Evolutionary conservation across 2,113 vertebrate genomes (phyloP).

Genomic region (Entomyzon cyanotis): DNA sequence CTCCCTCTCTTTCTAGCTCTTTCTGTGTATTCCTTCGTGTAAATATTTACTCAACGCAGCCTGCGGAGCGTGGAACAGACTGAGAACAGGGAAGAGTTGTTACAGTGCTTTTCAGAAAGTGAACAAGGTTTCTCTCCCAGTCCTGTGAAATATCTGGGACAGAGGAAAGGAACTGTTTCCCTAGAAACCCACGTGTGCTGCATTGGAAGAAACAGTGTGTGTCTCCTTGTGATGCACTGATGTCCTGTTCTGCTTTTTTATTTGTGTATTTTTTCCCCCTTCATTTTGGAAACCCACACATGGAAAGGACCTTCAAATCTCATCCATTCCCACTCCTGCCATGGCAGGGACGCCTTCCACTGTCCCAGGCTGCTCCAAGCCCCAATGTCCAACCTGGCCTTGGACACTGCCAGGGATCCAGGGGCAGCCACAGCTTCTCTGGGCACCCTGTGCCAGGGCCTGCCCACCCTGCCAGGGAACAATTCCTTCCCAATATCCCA

Average conservation of each 20-base stretch:
- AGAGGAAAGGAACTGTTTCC: not conserved
- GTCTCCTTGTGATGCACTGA: too few relatives aligned
- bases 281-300: accelerated
- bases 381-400: accelerated
- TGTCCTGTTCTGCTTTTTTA: not conserved
- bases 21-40: constrained; percentile 19
- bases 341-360: not conserved
- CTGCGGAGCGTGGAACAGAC: accelerated
- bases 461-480: not conserved
- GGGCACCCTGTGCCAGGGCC: not conserved
- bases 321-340: not conserved
- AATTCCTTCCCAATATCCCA: not conserved
- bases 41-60: constrained; percentile 30
- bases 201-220: not conserved
- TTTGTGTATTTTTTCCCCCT: accelerated
- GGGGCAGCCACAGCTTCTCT: not conserved
- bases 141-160: not conserved
- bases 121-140: not conserved
- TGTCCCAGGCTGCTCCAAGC: not conserved
- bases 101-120: not conserved
- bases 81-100: not conserved
- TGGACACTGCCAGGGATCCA: not conserved
- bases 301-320: accelerated
- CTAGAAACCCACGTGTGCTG: accelerated
- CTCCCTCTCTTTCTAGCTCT: not conserved